Percentiles rank a stretch among this genome's conserved stretches.
Conservation (phyloP, 1,140 invertebrate genomes). For the Apocrypta bakeri region DNA sequence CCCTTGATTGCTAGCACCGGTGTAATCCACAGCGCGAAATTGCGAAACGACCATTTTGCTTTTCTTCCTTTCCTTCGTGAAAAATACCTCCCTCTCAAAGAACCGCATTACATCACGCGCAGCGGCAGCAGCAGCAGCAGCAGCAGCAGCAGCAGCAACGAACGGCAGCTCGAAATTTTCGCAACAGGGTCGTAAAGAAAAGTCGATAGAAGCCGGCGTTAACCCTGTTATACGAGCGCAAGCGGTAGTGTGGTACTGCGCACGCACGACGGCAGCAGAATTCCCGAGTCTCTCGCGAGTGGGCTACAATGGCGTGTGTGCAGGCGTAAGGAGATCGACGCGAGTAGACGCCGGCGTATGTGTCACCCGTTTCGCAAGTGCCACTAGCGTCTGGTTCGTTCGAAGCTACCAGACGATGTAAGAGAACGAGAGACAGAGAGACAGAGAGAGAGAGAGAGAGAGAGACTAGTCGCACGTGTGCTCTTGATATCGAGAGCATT, state of each 20-base stretch:
- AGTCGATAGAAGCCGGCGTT: constrained; percentile 38
- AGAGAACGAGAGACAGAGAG: too few species aligned
- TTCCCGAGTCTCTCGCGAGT: constrained; percentile 41
- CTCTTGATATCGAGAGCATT: neutral
- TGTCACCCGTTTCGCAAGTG: constrained; percentile 62
- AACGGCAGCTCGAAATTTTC: constrained; percentile 42
- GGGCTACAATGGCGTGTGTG: constrained; percentile 53
- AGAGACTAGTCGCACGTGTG: too few species aligned
- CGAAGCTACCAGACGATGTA: constrained; percentile 32
- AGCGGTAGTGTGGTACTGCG: neutral
- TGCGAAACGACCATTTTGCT: neutral
- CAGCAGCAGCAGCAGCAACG: neutral
- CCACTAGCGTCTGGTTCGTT: constrained; percentile 31
- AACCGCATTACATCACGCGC: neutral
- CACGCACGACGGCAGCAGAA: neutral
- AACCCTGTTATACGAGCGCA: constrained; percentile 1
- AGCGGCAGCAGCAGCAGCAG: neutral
- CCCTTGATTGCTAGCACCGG: neutral
- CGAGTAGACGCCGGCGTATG: constrained; percentile 52
- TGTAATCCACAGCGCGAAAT: neutral
- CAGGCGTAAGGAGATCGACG: constrained; percentile 60
- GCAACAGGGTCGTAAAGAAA: constrained; percentile 35
- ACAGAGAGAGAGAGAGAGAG: too few species aligned
- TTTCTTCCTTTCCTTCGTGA: neutral
- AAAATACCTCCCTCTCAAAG: neutral